A percentile compares a stretch with the other conserved stretches of the same genome.
phyloP scores from a whole-genome alignment of 2,113 vertebrate species.

The Percopsis transmontana region DNA sequence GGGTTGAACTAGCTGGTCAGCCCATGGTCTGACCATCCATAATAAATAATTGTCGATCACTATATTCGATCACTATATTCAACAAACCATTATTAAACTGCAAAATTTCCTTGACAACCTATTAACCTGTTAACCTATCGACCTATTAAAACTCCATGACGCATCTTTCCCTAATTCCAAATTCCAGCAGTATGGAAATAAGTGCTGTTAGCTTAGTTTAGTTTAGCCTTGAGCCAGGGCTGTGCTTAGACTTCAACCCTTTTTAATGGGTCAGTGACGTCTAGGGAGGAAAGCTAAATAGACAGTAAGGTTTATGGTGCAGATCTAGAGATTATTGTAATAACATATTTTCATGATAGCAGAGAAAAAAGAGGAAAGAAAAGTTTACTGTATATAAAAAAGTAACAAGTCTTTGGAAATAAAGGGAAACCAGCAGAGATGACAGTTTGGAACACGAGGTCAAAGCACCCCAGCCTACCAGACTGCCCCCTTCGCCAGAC shows the following conservation, averaged over 20 bases:
- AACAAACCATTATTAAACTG: not conserved
- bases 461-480: conserved; percentile 27
- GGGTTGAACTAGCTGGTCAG: conserved; percentile 9
- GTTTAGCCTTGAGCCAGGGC: conserved; percentile 38
- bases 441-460: conserved; percentile 59
- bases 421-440: conserved; percentile 48
- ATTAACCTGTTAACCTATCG: too few relatives aligned
- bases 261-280: conserved; percentile 22
- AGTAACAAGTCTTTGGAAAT: conserved; percentile 5
- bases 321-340: conserved; percentile 23
- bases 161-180: not conserved
- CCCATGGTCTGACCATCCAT: not conserved
- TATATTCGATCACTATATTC: too few relatives aligned
- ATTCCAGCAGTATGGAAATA: conserved; percentile 32
- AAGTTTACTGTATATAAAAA: not conserved
- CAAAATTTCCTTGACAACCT: too few relatives aligned
- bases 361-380: not conserved
- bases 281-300: conserved; percentile 26
- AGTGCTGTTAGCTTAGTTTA: conserved; percentile 22
- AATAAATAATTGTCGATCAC: conserved; percentile 41
- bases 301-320: conserved; percentile 35
- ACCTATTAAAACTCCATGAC: conserved; percentile 27
- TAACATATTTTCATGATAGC: not conserved
- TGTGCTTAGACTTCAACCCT: conserved; percentile 33
- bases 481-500: conserved; percentile 7